Evolutionary conservation across 2,888 invertebrate genomes (phyloP).

Genomic region (Euproctis similis): DNA sequence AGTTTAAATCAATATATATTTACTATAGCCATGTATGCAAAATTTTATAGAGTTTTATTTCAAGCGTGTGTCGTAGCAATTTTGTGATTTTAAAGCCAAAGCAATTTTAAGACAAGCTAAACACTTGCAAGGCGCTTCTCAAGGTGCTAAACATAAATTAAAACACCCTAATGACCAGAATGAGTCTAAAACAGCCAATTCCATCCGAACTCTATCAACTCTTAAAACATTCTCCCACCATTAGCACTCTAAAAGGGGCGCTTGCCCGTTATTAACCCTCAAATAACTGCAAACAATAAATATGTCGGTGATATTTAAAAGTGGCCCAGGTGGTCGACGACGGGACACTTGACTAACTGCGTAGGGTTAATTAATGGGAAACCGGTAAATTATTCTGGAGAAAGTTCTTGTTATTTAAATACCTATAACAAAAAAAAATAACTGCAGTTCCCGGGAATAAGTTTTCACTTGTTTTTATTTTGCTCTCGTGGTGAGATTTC

Average conservation of each 20-base stretch:
- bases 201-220: constrained; percentile 15
- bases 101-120: too few relatives aligned
- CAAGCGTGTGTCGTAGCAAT: too few relatives aligned
- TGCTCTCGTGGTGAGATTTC: too few relatives aligned
- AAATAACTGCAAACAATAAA: constrained; percentile 23
- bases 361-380: constrained; percentile 13
- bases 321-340: constrained; percentile 25
- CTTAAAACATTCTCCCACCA: constrained; percentile 14
- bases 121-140: too few relatives aligned
- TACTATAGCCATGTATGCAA: too few relatives aligned
- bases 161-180: background rate
- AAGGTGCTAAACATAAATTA: too few relatives aligned
- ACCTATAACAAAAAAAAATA: too few relatives aligned
- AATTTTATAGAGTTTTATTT: too few relatives aligned
- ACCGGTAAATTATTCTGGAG: background rate
- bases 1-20: too few relatives aligned
- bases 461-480: too few relatives aligned
- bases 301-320: constrained; percentile 28
- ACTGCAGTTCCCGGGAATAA: too few relatives aligned
- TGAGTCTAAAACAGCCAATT: background rate
- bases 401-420: background rate
- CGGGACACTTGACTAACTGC: constrained; percentile 11
- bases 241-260: constrained; percentile 31
- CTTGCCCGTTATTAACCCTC: constrained; percentile 34
- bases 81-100: too few relatives aligned